Evolutionary conservation across 92 coral and sea anemone species (phyloP).

Genomic region (Phenganax subtilis): DNA sequence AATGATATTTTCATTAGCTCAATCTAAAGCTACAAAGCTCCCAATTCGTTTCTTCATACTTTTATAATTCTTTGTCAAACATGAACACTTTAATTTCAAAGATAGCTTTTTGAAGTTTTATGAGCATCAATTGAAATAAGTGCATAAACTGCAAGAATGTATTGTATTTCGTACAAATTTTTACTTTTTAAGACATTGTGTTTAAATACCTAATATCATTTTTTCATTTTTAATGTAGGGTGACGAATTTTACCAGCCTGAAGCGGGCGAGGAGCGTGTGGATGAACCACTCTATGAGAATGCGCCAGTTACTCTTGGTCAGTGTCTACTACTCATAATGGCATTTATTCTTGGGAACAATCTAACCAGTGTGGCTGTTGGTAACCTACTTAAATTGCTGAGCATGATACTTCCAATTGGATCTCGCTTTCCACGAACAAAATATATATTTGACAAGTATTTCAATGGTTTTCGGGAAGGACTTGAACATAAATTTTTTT

Average conservation of each 20-base stretch:
- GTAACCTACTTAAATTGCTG: conserved; percentile 2
- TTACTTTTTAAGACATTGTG: no score
- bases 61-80: no score
- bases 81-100: no score
- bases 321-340: conserved; percentile 10
- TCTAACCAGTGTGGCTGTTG: neutral
- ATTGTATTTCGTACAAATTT: no score
- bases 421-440: neutral
- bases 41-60: no score
- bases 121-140: no score
- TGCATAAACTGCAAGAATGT: no score
- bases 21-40: no score
- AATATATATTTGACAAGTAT: neutral
- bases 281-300: conserved; percentile 17
- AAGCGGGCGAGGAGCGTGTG: neutral
- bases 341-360: neutral
- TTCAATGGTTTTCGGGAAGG: conserved; percentile 7
- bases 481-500: neutral
- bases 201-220: neutral
- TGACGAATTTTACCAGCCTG: conserved; percentile 16
- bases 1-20: no score
- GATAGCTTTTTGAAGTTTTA: no score
- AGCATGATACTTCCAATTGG: conserved; percentile 22
- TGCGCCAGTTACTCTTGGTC: conserved; percentile 9
- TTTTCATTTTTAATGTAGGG: conserved; percentile 10